A percentile compares a stretch with the other conserved stretches of the same genome.
Evolutionary conservation across 2,888 invertebrate species (phyloP).

Genomic region (Ornithoptera priamus): DNA sequence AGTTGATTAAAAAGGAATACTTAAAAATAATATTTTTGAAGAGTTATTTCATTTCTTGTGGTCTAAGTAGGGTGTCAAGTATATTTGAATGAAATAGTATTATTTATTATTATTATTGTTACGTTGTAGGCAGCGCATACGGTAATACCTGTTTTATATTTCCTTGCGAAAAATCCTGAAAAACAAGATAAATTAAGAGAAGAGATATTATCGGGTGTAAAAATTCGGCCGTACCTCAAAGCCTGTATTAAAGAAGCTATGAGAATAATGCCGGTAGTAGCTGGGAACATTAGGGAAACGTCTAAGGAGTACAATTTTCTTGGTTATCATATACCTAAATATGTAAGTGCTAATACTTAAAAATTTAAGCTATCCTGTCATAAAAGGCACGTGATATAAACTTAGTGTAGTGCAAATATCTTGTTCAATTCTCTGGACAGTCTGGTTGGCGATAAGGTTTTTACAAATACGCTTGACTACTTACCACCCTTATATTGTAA

Average conservation of each 20-base stretch:
- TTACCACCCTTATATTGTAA: too few relatives aligned
- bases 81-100: neutral
- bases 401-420: too few relatives aligned
- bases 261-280: conserved; percentile 80
- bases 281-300: conserved; percentile 79
- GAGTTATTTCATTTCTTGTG: neutral
- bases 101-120: neutral
- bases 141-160: conserved; percentile 77
- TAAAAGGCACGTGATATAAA: too few relatives aligned
- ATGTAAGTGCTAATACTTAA: conserved; percentile 60
- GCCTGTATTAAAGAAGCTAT: conserved; percentile 87
- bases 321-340: conserved; percentile 82
- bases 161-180: conserved; percentile 81
- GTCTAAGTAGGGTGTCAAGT: neutral
- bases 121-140: conserved; percentile 79
- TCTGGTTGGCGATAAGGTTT: too few relatives aligned
- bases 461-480: too few relatives aligned
- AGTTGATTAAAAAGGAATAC: too few relatives aligned
- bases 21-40: too few relatives aligned
- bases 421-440: too few relatives aligned
- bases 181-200: conserved; percentile 82
- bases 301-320: conserved; percentile 78
- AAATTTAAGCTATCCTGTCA: neutral
- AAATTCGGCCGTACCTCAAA: conserved; percentile 80
- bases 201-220: conserved; percentile 66